phyloP scores from a whole-genome alignment of 2,888 invertebrate genomes.

The Callyntrura guangdongensis region DNA sequence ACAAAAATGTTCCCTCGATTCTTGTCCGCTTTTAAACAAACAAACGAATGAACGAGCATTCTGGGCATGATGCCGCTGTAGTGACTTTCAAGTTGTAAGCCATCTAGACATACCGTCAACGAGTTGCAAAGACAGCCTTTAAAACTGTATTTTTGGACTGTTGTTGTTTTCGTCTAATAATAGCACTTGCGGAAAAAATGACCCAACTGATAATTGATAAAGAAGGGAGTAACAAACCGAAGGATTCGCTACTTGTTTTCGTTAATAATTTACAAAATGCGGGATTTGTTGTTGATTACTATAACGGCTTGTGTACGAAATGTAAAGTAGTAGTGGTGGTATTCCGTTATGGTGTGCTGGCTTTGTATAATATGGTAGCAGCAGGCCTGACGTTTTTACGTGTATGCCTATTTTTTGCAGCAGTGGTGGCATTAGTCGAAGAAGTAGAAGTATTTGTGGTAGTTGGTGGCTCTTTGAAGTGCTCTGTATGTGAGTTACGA shows the following conservation, averaged over 20 bases:
- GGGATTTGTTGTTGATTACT: constrained; percentile 53
- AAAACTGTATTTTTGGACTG: not conserved
- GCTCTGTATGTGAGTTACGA: constrained; percentile 53
- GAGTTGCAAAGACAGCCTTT: too few species aligned
- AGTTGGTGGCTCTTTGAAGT: constrained; percentile 50
- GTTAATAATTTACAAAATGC: constrained; percentile 59
- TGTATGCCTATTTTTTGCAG: not conserved
- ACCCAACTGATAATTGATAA: constrained; percentile 53
- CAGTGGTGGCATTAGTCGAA: not conserved
- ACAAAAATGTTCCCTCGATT: not conserved
- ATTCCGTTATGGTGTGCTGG: not conserved
- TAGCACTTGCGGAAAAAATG: constrained; percentile 30
- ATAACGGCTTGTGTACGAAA: constrained; percentile 48
- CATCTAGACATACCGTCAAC: not conserved
- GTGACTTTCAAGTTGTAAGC: constrained; percentile 4
- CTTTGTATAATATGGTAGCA: constrained; percentile 7
- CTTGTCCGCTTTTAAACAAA: too few species aligned
- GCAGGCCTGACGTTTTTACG: too few species aligned
- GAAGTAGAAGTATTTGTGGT: constrained; percentile 15
- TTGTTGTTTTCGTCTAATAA: constrained; percentile 21
- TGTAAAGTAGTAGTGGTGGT: constrained; percentile 19
- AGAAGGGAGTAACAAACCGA: constrained; percentile 47
- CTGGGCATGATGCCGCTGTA: too few species aligned
- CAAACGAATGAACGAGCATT: too few species aligned
- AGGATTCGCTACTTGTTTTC: constrained; percentile 40